Evolutionary conservation across 2,797 vertebrate genomes (phyloP).

Genomic region (Darevskia mixta): DNA sequence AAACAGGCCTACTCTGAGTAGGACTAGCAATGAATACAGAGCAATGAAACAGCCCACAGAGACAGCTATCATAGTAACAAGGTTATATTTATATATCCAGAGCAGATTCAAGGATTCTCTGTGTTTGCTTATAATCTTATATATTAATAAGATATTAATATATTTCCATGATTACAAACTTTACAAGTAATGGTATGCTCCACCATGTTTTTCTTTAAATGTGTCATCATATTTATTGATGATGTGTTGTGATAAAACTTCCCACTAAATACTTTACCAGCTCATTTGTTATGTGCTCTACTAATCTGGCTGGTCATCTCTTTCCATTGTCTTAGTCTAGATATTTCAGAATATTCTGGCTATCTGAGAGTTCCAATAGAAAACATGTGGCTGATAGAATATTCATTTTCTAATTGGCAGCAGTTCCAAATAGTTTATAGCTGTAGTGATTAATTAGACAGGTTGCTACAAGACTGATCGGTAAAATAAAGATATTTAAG

Average conservation of each 20-base stretch:
- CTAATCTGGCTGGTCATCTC: slow-evolving; percentile 8
- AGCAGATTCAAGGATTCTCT: slow-evolving; percentile 50
- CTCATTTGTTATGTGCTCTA: slow-evolving; percentile 16
- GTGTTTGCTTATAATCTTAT: too few species aligned
- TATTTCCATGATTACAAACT: slow-evolving; percentile 22
- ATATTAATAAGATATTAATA: slow-evolving; percentile 26
- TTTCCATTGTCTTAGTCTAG: background rate
- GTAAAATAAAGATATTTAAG: slow-evolving; percentile 10
- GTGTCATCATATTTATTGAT: slow-evolving; percentile 16
- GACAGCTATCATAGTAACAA: slow-evolving; percentile 41
- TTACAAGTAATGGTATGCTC: slow-evolving; percentile 25
- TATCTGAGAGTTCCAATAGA: background rate
- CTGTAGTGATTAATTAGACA: slow-evolving; percentile 16
- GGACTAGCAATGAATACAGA: background rate
- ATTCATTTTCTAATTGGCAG: slow-evolving; percentile 1
- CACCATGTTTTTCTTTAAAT: slow-evolving; percentile 5
- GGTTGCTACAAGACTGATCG: background rate
- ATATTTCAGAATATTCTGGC: background rate
- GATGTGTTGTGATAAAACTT: background rate
- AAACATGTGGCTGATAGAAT: background rate
- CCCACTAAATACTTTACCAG: slow-evolving; percentile 23
- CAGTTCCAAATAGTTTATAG: slow-evolving; percentile 12
- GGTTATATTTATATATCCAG: slow-evolving; percentile 41
- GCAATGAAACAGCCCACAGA: background rate
- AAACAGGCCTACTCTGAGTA: too few species aligned